These are phyloP conservation scores for Hesperophylax magnus DNA, from an alignment of 1,140 invertebrate genomes.

Conservation along the genomic window DNA sequence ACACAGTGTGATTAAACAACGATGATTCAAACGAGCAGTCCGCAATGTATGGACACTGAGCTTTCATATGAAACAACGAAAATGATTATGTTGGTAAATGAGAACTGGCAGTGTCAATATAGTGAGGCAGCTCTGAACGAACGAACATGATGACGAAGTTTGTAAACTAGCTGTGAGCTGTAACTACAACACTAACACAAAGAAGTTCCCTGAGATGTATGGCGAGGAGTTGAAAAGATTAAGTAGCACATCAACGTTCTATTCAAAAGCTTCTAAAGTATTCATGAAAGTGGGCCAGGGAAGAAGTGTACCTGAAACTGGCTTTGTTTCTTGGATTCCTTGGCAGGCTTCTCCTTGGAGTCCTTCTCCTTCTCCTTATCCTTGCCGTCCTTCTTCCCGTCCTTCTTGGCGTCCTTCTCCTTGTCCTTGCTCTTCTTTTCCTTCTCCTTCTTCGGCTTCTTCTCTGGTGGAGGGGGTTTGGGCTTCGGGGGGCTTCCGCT, in stretches of 20 bases:
- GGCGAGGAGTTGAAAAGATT: conserved; percentile 3
- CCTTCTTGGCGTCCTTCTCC: conserved; percentile 72
- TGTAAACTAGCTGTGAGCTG: background rate
- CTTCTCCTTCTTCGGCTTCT: conserved; percentile 81
- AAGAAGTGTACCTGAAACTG: conserved; percentile 71
- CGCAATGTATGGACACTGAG: conserved; percentile 15
- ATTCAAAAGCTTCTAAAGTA: conserved; percentile 31
- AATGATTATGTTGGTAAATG: background rate
- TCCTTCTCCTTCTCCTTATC: conserved; percentile 71
- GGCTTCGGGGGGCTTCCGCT: conserved; percentile 78
- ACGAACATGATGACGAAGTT: background rate
- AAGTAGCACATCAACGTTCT: conserved; percentile 12
- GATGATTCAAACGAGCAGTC: background rate
- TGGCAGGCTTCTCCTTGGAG: conserved; percentile 70
- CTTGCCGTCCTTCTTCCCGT: conserved; percentile 71
- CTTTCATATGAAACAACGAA: background rate
- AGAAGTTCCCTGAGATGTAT: conserved; percentile 11
- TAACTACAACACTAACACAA: conserved; percentile 25
- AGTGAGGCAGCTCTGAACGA: background rate
- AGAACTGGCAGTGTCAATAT: conserved; percentile 1
- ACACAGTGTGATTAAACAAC: background rate
- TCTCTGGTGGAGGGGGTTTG: conserved; percentile 78
- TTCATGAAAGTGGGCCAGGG: conserved; percentile 17
- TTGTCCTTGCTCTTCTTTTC: conserved; percentile 78
- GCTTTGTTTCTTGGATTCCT: conserved; percentile 76